Conservation (phyloP, 92 coral and sea anemone genomes). For the Pocillopora grandis region DNA sequence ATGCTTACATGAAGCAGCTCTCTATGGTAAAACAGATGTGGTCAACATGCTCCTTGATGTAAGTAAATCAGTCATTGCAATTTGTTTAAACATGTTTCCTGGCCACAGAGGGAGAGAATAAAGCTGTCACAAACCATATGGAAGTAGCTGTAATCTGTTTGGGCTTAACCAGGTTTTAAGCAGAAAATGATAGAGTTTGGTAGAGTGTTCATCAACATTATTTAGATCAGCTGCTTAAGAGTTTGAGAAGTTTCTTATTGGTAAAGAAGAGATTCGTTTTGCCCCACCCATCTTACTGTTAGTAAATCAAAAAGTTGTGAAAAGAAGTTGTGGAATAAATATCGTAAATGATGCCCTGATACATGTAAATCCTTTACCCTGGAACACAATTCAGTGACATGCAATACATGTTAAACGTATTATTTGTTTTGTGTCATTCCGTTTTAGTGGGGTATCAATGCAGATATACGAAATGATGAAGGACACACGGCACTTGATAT, state of each 20-base stretch:
- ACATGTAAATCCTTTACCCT: too few species aligned
- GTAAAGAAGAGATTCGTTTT: too few species aligned
- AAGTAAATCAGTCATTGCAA: constrained; percentile 22
- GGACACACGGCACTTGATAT: constrained; percentile 89
- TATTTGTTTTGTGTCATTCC: neutral
- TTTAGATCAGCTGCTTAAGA: neutral
- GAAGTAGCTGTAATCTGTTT: too few species aligned
- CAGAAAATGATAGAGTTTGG: too few species aligned
- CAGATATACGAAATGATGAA: constrained; percentile 73
- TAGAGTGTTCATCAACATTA: neutral
- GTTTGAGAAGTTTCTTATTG: neutral
- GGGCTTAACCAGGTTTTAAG: too few species aligned
- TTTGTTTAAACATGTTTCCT: neutral
- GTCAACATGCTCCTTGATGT: constrained; percentile 89
- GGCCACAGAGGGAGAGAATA: too few species aligned
- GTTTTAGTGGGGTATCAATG: constrained; percentile 76
- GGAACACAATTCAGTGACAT: too few species aligned
- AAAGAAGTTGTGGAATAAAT: too few species aligned
- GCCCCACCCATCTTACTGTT: too few species aligned
- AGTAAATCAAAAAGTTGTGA: too few species aligned
- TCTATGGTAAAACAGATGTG: constrained; percentile 94
- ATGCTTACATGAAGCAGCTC: constrained; percentile 89
- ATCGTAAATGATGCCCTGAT: too few species aligned
- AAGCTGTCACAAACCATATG: too few species aligned
- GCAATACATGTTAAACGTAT: neutral